Evolutionary conservation across 2,888 invertebrate genomes (phyloP).

Genomic region (Exocentrus adspersus): DNA sequence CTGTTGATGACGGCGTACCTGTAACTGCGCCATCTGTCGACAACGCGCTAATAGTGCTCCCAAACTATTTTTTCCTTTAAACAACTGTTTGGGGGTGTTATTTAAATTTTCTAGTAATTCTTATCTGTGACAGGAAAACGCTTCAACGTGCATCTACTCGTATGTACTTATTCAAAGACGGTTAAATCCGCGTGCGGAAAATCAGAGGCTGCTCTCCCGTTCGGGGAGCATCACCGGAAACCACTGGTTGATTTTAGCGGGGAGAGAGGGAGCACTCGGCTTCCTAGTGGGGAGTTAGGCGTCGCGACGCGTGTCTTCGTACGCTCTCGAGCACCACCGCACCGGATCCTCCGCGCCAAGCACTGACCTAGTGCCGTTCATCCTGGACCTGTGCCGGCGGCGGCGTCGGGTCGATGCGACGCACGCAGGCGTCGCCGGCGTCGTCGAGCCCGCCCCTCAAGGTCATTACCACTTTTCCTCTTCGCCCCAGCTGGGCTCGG

Average conservation of each 20-base stretch:
- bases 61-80: too few relatives aligned
- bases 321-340: constrained; percentile 17
- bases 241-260: not conserved
- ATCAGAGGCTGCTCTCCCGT: too few relatives aligned
- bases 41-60: too few relatives aligned
- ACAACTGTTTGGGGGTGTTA: too few relatives aligned
- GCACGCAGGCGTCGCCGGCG: constrained; percentile 39
- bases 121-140: too few relatives aligned
- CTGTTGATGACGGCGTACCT: too few relatives aligned
- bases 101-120: too few relatives aligned
- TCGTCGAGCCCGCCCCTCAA: constrained; percentile 37
- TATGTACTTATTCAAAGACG: too few relatives aligned
- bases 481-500: constrained; percentile 4
- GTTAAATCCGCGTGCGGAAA: too few relatives aligned
- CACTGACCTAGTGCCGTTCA: constrained; percentile 51
- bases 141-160: too few relatives aligned
- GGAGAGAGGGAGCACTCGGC: too few relatives aligned
- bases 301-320: not conserved
- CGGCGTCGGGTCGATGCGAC: constrained; percentile 42
- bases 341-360: constrained; percentile 47
- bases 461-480: constrained; percentile 45
- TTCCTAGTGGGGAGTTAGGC: not conserved
- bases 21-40: too few relatives aligned
- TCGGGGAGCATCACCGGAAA: not conserved
- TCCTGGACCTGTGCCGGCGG: constrained; percentile 33